phyloP scores from a whole-genome alignment of 2,797 vertebrate genomes.

The Microhierax caerulescens region DNA sequence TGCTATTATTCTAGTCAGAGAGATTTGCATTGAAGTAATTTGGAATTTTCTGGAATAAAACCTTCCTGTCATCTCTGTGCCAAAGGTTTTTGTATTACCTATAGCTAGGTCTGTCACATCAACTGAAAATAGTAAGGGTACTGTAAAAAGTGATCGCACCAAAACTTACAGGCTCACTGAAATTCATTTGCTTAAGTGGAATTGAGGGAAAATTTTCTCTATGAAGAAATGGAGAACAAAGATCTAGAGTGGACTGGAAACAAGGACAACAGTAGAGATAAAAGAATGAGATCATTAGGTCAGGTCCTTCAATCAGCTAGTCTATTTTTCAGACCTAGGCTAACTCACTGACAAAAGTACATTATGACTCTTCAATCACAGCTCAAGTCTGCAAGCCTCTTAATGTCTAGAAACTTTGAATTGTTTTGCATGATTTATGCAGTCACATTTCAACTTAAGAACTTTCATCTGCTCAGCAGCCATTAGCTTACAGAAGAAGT shows the following conservation, averaged over 20 bases:
- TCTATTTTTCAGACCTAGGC: constrained; percentile 56
- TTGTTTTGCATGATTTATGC: constrained; percentile 58
- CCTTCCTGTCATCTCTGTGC: not conserved
- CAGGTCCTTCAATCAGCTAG: constrained; percentile 64
- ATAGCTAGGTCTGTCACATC: not conserved
- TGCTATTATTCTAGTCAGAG: not conserved
- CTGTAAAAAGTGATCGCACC: not conserved
- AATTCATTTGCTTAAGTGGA: constrained; percentile 48
- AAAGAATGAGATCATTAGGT: constrained; percentile 64
- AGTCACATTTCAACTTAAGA: constrained; percentile 39
- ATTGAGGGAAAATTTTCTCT: not conserved
- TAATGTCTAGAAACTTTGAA: constrained; percentile 49
- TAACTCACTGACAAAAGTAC: constrained; percentile 48
- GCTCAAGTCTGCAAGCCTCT: constrained; percentile 50
- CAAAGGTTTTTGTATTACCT: not conserved
- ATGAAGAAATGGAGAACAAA: constrained; percentile 36
- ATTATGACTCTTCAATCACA: constrained; percentile 66
- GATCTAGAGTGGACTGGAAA: constrained; percentile 50
- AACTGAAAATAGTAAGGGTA: not conserved
- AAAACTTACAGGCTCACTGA: not conserved
- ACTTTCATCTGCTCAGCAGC: constrained; percentile 5
- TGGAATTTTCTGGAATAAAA: not conserved
- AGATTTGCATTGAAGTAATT: not conserved
- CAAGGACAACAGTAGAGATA: constrained; percentile 41
- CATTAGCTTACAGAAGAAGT: not conserved